phyloP scores from a whole-genome alignment of 2,113 vertebrate species.

The Pao palembangensis region DNA sequence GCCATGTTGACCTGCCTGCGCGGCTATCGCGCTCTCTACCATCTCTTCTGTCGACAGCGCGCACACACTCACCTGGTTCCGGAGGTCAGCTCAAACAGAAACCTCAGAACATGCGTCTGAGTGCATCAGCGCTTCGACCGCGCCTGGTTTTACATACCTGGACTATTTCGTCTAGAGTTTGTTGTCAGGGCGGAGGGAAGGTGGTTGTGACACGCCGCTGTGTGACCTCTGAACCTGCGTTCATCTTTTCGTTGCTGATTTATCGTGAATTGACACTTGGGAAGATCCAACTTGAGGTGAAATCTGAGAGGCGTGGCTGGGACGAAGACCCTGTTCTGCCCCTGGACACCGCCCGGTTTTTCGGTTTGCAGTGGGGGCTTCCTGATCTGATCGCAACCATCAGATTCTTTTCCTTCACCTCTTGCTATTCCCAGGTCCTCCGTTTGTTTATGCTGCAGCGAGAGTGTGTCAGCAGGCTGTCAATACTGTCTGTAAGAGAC shows the following conservation, averaged over 20 bases:
- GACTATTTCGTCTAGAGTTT: constrained; percentile 1
- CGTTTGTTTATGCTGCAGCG: constrained; percentile 67
- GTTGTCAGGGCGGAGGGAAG: too few relatives aligned
- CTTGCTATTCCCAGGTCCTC: constrained; percentile 20
- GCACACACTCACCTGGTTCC: constrained; percentile 51
- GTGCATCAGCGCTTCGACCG: constrained; percentile 36
- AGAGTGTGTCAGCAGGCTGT: constrained; percentile 67
- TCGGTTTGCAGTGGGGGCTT: constrained; percentile 3
- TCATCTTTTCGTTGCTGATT: too few relatives aligned
- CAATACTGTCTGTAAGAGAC: constrained; percentile 72
- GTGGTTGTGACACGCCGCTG: too few relatives aligned
- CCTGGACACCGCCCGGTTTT: too few relatives aligned
- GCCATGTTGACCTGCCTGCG: constrained; percentile 55
- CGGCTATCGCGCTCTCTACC: constrained; percentile 48
- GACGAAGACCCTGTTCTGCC: too few relatives aligned
- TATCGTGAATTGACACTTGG: too few relatives aligned
- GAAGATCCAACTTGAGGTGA: too few relatives aligned
- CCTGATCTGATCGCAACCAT: constrained; percentile 30
- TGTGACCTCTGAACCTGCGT: neutral
- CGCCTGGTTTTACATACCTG: constrained; percentile 12
- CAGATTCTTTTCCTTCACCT: constrained; percentile 26
- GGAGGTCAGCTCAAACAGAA: constrained; percentile 52
- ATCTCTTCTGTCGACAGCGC: constrained; percentile 13
- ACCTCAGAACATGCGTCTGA: constrained; percentile 35
- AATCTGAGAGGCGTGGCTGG: too few relatives aligned